Evolutionary conservation across 1,140 invertebrate species (phyloP).

Genomic region (Leptestheria dahalacensis): DNA sequence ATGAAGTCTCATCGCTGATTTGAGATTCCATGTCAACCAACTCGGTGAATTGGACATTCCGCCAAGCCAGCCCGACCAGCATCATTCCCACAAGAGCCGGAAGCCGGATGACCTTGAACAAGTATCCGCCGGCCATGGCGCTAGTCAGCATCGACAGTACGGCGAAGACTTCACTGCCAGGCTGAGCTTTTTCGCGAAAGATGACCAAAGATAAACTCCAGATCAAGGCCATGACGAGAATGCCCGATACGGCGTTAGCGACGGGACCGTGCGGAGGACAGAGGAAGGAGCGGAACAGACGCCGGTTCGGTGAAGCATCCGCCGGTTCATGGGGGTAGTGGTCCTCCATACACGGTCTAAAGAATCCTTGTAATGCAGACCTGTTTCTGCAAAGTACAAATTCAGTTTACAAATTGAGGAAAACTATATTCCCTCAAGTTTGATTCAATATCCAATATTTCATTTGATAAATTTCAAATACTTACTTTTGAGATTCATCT

Average conservation of each 20-base stretch:
- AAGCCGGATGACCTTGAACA: slow-evolving; percentile 55
- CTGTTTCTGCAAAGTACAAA: too few species aligned
- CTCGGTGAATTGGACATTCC: slow-evolving; percentile 52
- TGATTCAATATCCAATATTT: too few species aligned
- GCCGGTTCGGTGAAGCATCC: neutral
- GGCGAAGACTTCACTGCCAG: slow-evolving; percentile 61
- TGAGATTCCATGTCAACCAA: neutral
- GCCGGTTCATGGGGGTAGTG: neutral
- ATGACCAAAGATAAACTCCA: slow-evolving; percentile 59
- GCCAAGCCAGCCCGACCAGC: slow-evolving; percentile 56
- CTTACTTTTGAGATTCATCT: too few species aligned
- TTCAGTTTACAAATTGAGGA: too few species aligned
- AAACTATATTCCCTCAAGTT: too few species aligned
- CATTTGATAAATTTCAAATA: too few species aligned
- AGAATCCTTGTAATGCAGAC: too few species aligned
- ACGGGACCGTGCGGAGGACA: slow-evolving; percentile 2
- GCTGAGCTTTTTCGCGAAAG: slow-evolving; percentile 53
- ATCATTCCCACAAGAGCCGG: slow-evolving; percentile 79
- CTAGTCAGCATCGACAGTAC: slow-evolving; percentile 46
- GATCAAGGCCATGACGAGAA: slow-evolving; percentile 20
- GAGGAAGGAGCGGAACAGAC: neutral
- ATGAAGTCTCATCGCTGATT: neutral
- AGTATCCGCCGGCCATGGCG: slow-evolving; percentile 63
- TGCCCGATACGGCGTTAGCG: neutral
- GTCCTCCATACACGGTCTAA: neutral